These are phyloP conservation scores for Dromas ardeola DNA, from an alignment of 2,113 vertebrate genomes.

Conservation along the genomic window DNA sequence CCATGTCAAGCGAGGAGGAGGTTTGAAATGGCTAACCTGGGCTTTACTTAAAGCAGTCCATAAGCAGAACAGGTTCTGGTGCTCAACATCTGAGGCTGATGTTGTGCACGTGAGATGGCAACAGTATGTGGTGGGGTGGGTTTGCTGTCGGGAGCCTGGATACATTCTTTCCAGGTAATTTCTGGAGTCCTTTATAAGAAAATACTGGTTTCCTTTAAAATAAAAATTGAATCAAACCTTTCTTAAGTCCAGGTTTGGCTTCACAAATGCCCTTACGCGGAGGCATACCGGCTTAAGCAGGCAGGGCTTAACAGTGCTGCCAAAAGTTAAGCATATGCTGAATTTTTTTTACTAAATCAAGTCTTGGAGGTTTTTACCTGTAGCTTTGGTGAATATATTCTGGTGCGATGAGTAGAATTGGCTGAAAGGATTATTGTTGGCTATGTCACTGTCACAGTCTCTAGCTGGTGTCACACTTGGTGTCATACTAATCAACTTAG, in stretches of 20 bases:
- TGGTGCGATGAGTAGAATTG: not conserved
- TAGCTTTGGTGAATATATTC: not conserved
- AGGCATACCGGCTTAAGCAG: not conserved
- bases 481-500: not conserved
- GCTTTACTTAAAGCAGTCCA: not conserved
- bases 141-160: not conserved
- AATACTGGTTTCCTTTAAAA: not conserved
- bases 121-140: not conserved
- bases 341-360: not conserved
- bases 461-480: not conserved
- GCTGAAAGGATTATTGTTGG: not conserved
- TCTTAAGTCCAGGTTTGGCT: not conserved
- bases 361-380: not conserved
- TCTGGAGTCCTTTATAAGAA: not conserved
- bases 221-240: not conserved
- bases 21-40: not conserved
- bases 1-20: not conserved
- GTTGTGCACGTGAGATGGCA: fast-evolving
- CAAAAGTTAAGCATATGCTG: not conserved
- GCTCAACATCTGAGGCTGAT: not conserved
- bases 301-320: not conserved
- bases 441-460: not conserved
- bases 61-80: not conserved
- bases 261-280: not conserved
- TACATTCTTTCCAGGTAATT: not conserved